phyloP scores from a whole-genome alignment of 2,888 invertebrate genomes.

The Tipula lateralis region DNA sequence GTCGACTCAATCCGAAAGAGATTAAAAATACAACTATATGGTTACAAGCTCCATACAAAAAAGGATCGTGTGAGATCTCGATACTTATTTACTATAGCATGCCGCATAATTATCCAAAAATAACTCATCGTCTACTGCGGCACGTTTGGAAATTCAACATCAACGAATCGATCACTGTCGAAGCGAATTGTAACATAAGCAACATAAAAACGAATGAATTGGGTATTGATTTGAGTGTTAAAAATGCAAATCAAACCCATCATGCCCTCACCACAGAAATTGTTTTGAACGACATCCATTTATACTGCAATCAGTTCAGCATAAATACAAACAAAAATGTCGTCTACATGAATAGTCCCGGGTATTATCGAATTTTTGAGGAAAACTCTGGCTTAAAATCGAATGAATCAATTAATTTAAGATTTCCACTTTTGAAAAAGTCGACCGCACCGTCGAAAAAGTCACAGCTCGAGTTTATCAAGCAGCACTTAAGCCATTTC shows the following conservation, averaged over 20 bases:
- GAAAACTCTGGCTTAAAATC: constrained; percentile 43
- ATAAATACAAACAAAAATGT: constrained; percentile 37
- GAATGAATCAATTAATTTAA: constrained; percentile 44
- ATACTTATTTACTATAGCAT: constrained; percentile 70
- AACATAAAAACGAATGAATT: constrained; percentile 54
- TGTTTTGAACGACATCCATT: constrained; percentile 42
- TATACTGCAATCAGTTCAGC: constrained; percentile 44
- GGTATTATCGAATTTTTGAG: constrained; percentile 30
- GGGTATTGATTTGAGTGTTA: constrained; percentile 62
- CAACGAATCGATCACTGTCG: constrained; percentile 57
- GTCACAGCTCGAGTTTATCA: constrained; percentile 34
- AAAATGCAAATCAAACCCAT: constrained; percentile 63
- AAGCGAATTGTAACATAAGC: constrained; percentile 51
- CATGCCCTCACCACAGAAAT: constrained; percentile 47
- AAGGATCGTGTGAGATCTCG: constrained; percentile 60
- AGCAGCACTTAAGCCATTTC: constrained; percentile 40
- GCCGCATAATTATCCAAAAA: constrained; percentile 44
- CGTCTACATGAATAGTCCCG: constrained; percentile 32
- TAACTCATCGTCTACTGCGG: constrained; percentile 53
- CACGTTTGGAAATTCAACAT: constrained; percentile 61
- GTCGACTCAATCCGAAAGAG: constrained; percentile 43
- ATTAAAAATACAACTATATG: constrained; percentile 52
- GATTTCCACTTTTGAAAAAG: constrained; percentile 41
- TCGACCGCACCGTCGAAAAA: constrained; percentile 7
- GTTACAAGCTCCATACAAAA: constrained; percentile 63